Base-by-base conservation (phyloP, 2,888 invertebrate species). In the Hirtodrosophila trivittata region DNA sequence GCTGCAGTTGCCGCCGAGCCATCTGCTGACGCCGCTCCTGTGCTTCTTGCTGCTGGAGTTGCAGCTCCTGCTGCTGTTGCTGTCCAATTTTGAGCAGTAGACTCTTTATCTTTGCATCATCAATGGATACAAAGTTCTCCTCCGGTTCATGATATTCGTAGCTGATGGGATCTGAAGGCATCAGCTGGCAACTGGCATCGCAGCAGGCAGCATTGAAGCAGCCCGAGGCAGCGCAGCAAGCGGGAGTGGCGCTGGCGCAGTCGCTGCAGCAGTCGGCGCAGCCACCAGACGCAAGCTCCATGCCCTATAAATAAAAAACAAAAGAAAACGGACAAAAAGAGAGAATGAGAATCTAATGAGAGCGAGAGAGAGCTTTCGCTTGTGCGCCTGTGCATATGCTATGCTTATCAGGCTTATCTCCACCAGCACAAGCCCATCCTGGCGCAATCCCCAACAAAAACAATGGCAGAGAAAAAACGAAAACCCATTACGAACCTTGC, bases 91-190 rank as follows among this genome's bases (percentile, higher is more conserved):
- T 84, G 47, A 88, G 64, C 0, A 90, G 75, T 50, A 89, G 74
- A 5, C 86, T 77, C 25, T 89, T 88, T 9, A 90, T 87, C 63
- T 90, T 90, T 9, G 78, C 86, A 75, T 90, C 90, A 57, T 90
- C 90, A 10, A 90, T 89, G 4, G 90, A 90, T 1, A 90, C 88
- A 57, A 89, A 90, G 65, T 90, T 90, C 69, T 90, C 90, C 21
- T 88, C 88, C 0, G 89, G 87, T 49, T 89, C 89, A 1, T 88
- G 84, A 41, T 89, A 90, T 35, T 83, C 85, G 33, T 87, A 89
- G 45, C 64, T 64, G 3, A 47, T 45, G n/a, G 59, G 38, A 43
- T 86, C 76, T 6, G 65, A 42, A 3, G 73, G 55, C 26, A 57
- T 9, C 42, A 75, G 37, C 30, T 65, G 59, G 14, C 83, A 86